These are phyloP conservation scores for Ursus arctos DNA, from an alignment of 2,113 vertebrate species.

Conservation along the genomic window DNA sequence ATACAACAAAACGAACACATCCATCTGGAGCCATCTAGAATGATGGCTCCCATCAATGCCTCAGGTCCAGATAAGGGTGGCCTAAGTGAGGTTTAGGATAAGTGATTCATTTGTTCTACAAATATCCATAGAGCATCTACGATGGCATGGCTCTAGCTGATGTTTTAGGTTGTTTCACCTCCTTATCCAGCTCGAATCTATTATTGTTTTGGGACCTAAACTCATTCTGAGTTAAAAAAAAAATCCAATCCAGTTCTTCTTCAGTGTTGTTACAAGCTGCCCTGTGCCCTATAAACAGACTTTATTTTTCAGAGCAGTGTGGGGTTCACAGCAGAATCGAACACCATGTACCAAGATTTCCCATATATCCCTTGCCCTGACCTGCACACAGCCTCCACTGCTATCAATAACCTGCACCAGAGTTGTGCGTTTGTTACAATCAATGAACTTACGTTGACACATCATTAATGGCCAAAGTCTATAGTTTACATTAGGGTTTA, in stretches of 20 bases:
- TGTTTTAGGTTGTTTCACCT: neutral
- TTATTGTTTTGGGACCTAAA: neutral
- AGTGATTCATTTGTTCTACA: neutral
- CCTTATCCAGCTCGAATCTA: neutral
- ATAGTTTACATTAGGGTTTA: neutral
- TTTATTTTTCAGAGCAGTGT: constrained; percentile 24
- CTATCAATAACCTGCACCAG: neutral
- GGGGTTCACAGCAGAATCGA: neutral
- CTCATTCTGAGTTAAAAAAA: neutral
- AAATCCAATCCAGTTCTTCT: neutral
- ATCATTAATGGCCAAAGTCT: neutral
- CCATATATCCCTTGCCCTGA: rapidly evolving
- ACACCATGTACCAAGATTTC: neutral
- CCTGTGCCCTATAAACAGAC: neutral
- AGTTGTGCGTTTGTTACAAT: neutral
- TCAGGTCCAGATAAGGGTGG: neutral
- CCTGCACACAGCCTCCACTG: neutral
- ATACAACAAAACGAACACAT: rapidly evolving
- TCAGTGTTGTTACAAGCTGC: neutral
- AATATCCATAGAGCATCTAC: neutral
- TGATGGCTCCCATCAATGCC: neutral
- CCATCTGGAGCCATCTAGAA: neutral
- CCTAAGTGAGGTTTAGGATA: neutral
- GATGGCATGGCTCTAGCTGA: neutral
- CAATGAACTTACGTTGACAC: neutral